Base-by-base conservation (phyloP, 2,888 invertebrate species). In the Scaptomyza cyrtandrae region DNA sequence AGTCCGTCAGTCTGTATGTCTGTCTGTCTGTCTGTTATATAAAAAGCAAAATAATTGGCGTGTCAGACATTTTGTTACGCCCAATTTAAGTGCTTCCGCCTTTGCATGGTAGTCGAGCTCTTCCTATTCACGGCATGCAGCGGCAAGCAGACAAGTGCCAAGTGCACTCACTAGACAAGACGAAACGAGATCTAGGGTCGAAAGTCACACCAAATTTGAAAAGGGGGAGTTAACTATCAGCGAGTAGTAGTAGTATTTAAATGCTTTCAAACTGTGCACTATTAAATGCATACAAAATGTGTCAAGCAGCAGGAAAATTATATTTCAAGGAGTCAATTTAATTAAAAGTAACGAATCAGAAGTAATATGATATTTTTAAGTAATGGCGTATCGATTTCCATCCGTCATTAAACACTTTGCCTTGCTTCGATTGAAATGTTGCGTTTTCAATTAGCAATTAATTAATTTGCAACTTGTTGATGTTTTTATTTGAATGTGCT, bases 41-140 rank as follows among this genome's bases (percentile, higher is more conserved):
- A 80, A 76, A 86, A 87, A 83, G 83, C 61, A 84, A 86, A 87
- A 84, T 84, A 84, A 84, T 84, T 84, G 84, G 88, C 84, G 78
- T 87, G 88, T 87, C 84, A 84, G 84, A 84, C 84, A 87, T 87
- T 84, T 87, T 86, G 84, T 83, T 82, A 83, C 83, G 84, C 84
- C 81, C 81, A 86, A 82, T 82, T 86, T 82, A 82, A 82, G 84
- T 86, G 86, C 73, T 82, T 86, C 86, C 84, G 75, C 61, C 65
- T 73, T 73, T 77, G 66, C 66, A 68, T 70, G 70, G 61, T 49
- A 62, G 64, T 44, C 49, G 39, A 68, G 59, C 64, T 67, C 35
- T 13, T 46, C 50, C 43, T 43, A 24, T n/a, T 11, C 33, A 50
- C 48, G 53, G 49, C 66, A 62, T 43, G 59, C 66, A 53, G 57